phyloP scores from a whole-genome alignment of 2,113 vertebrate species.

The Vidua macroura region DNA sequence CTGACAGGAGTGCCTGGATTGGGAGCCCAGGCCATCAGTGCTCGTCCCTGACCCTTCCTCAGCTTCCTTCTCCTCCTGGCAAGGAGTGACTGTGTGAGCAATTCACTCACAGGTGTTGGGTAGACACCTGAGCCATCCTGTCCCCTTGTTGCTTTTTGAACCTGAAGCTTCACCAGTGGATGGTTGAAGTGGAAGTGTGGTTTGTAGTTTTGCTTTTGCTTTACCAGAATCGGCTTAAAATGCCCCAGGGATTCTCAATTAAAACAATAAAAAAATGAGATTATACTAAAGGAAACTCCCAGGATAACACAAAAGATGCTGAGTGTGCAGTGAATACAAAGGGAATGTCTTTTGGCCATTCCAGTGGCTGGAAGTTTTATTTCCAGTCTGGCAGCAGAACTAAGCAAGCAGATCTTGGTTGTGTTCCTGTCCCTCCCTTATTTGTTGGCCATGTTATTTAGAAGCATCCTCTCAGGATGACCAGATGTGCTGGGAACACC shows the following conservation, averaged over 20 bases:
- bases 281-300: not conserved
- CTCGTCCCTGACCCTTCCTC: not conserved
- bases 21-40: fast-evolving
- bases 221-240: not conserved
- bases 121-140: not conserved
- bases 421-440: not conserved
- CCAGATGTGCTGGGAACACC: not conserved
- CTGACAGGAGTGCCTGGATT: not conserved
- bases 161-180: not conserved
- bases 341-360: not conserved
- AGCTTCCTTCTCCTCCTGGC: not conserved
- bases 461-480: not conserved
- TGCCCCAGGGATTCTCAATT: not conserved
- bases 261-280: not conserved
- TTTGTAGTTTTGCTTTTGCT: not conserved
- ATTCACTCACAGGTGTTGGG: fast-evolving
- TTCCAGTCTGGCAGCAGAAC: slow-evolving; percentile 24
- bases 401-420: not conserved
- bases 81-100: not conserved
- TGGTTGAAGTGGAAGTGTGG: not conserved
- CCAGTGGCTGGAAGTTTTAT: not conserved
- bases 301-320: not conserved
- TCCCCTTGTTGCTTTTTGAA: not conserved
- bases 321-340: not conserved
- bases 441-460: not conserved